Conservation (phyloP, 64 coral and sea anemone species). For the Pocillopora damicornis region DNA sequence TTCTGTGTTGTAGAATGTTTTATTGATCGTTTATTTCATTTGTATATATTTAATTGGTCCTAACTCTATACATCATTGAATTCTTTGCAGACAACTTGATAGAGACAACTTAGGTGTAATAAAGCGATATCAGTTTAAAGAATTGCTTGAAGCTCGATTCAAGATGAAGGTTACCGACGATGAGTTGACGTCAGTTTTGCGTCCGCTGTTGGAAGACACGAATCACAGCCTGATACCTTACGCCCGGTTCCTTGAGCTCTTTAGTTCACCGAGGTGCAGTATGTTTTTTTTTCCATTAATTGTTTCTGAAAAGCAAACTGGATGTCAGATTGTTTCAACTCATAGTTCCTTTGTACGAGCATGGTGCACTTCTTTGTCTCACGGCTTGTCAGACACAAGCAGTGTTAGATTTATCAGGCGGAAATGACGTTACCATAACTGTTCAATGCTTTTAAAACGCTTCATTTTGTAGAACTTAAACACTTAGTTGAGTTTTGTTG, state of each 20-base stretch:
- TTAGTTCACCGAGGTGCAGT: slow-evolving; percentile 58
- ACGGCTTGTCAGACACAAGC: no score
- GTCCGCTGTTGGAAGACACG: slow-evolving; percentile 20
- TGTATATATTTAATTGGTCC: background rate
- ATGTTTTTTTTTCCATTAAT: background rate
- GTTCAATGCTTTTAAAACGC: no score
- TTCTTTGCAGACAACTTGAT: slow-evolving; percentile 68
- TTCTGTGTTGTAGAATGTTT: no score
- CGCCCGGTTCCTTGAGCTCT: slow-evolving; percentile 65
- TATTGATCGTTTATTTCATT: no score
- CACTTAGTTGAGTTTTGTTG: no score
- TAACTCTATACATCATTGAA: background rate
- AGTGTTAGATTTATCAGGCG: no score
- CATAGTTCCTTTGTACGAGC: no score
- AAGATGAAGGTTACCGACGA: slow-evolving; percentile 50
- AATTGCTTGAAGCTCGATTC: slow-evolving; percentile 70
- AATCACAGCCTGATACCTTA: slow-evolving; percentile 54
- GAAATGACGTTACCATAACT: no score
- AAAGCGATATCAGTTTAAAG: slow-evolving; percentile 78
- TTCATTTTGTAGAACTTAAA: no score
- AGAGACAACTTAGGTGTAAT: slow-evolving; percentile 64
- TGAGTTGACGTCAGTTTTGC: slow-evolving; percentile 49
- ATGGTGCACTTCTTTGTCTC: no score
- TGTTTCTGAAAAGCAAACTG: no score
- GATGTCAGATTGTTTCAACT: no score